These are phyloP conservation scores for Poecilia wingei DNA, from an alignment of 2,797 vertebrate genomes.

Conservation along the genomic window DNA sequence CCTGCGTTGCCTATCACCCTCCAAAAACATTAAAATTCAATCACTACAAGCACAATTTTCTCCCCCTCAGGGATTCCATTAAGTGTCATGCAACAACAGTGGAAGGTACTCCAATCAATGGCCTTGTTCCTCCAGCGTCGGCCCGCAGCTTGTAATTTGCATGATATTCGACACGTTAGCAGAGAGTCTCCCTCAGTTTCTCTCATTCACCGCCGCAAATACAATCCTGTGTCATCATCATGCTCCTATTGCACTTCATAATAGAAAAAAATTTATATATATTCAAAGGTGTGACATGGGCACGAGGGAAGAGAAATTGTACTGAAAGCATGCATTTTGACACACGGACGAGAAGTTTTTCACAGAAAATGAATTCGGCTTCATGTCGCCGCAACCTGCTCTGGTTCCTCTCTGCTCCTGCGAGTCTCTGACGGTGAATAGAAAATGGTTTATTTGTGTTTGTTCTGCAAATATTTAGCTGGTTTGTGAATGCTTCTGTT, in stretches of 20 bases:
- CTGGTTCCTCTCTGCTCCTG: constrained; percentile 46
- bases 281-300: constrained; percentile 17
- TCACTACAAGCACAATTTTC: constrained; percentile 77
- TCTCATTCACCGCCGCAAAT: constrained; percentile 28
- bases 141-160: constrained; percentile 66
- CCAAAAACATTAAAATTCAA: constrained; percentile 69
- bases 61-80: constrained; percentile 62
- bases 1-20: constrained; percentile 18
- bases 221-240: constrained; percentile 48
- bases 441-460: constrained; percentile 24
- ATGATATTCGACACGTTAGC: constrained; percentile 68
- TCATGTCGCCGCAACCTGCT: constrained; percentile 30
- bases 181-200: constrained; percentile 30
- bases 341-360: constrained; percentile 50
- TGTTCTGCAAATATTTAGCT: not conserved
- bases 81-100: constrained; percentile 53
- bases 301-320: constrained; percentile 5
- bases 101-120: constrained; percentile 76
- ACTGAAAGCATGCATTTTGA: constrained; percentile 3
- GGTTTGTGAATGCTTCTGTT: not conserved
- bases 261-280: constrained; percentile 2
- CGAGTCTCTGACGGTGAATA: constrained; percentile 18
- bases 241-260: constrained; percentile 28
- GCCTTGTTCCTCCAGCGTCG: constrained; percentile 70
- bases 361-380: constrained; percentile 50